Evolutionary conservation across 2,888 invertebrate species (phyloP), one percentile per base, ranked within the genome.

Genomic region (Sisyra terminalis): DNA sequence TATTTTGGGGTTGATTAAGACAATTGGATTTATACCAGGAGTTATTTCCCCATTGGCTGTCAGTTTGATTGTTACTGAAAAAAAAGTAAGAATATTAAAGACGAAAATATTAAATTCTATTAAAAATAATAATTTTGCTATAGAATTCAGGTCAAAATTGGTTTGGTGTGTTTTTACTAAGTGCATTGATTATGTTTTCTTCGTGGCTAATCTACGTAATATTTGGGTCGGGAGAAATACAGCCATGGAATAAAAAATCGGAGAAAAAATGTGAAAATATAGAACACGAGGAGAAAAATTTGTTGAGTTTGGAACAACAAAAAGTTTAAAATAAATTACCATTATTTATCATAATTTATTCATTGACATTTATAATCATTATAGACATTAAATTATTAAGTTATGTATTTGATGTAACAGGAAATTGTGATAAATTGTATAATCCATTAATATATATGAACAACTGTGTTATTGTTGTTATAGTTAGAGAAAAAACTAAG

Each of bases 1-100:
- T 24, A 49, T 57, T 15, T 51, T 57, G 49, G 57, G 57, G 11
- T 46, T 58, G n/a, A 51, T 53, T n/a, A 56, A 56, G 44, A 49
- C 51, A 4, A 43, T 53, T 15, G 51, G 54, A 4, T 51, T 55
- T 37, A 47, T 56, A 10, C 50, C 53, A 15, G 57, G 56, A 9
- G 51, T 57, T 42, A 18, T 57, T 1, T 55, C 56, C 5, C 56
- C 57, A 14, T 24, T 51, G 9, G 45, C 52, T 10, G 50, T 50
- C n/a, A 53, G 34, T 32, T 29, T 32, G 14, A 50, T 10, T 18
- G 40, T 11, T 37, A 53, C 24, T 48, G 49, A 17, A n/a, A 2
- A 39, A 24, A 5, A 39, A 41, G 51, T 38, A 50, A 48, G 41
- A 45, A 50, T 36, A 35, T 10, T 6, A 37, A 37, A 10, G 13